phyloP scores from a whole-genome alignment of 1,140 invertebrate species.

The Saccostrea cuccullata region DNA sequence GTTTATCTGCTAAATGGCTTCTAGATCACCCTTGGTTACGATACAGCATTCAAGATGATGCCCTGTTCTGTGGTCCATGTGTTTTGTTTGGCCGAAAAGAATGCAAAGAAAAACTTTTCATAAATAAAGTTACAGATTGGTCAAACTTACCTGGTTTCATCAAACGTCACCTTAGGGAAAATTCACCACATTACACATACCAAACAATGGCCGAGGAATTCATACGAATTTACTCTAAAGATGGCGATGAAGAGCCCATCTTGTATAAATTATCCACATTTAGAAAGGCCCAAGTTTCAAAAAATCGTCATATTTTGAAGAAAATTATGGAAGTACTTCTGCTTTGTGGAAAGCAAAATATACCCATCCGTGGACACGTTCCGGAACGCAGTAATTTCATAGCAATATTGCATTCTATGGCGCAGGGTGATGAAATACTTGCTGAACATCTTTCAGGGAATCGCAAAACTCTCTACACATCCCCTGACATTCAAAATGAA shows the following conservation, averaged over 20 bases:
- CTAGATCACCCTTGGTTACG: conserved; percentile 3
- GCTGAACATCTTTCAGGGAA: not conserved
- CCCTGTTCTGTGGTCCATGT: conserved; percentile 6
- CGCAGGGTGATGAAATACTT: conserved; percentile 1
- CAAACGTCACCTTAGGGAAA: conserved; percentile 2
- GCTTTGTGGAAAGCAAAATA: conserved; percentile 50
- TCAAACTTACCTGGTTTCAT: conserved; percentile 23
- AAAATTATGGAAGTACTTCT: conserved; percentile 30
- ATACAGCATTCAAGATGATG: not conserved
- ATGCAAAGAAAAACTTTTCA: conserved; percentile 2
- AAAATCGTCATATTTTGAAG: conserved; percentile 28
- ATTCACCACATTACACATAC: not conserved
- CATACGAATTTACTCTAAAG: not conserved
- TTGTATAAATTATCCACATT: not conserved
- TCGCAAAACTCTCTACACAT: not conserved
- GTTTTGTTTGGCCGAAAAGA: conserved; percentile 26
- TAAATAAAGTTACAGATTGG: conserved; percentile 19
- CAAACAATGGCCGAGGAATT: conserved; percentile 4
- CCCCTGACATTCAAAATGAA: conserved; percentile 35
- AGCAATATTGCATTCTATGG: conserved; percentile 26
- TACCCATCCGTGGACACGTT: conserved; percentile 43
- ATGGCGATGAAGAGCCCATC: not conserved
- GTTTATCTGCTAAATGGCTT: conserved; percentile 15
- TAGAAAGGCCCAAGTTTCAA: not conserved
- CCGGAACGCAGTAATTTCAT: conserved; percentile 38